Evolutionary conservation across 2,888 invertebrate genomes (phyloP).

Genomic region (Alloscopus bannaensis): DNA sequence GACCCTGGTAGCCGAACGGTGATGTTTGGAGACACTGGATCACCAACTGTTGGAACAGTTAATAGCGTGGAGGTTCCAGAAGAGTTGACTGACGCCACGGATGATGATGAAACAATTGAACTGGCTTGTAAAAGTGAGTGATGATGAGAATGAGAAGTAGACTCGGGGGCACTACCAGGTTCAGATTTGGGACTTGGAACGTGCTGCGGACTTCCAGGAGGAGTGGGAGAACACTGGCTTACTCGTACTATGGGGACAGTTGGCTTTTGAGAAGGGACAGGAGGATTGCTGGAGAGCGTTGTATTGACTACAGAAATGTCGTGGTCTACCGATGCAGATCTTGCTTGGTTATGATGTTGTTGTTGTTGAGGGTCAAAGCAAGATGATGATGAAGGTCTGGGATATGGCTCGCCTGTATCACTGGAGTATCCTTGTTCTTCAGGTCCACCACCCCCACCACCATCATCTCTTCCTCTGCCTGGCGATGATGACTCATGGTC

Average conservation of each 20-base stretch:
- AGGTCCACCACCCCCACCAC: conserved; percentile 66
- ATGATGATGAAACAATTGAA: conserved; percentile 10
- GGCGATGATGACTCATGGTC: conserved; percentile 68
- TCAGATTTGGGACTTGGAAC: conserved; percentile 54
- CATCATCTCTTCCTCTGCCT: conserved; percentile 59
- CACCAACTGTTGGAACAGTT: conserved; percentile 58
- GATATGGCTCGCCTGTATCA: conserved; percentile 56
- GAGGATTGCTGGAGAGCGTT: conserved; percentile 43
- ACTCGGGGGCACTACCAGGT: conserved; percentile 26
- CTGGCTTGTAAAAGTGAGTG: conserved; percentile 34
- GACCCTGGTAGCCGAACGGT: conserved; percentile 41
- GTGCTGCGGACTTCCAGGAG: conserved; percentile 70
- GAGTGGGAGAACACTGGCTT: conserved; percentile 72
- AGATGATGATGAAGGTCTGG: conserved; percentile 56
- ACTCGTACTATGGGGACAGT: conserved; percentile 72
- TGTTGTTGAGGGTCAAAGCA: conserved; percentile 57
- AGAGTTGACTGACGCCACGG: conserved; percentile 25
- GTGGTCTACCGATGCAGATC: conserved; percentile 62
- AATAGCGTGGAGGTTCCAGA: conserved; percentile 51
- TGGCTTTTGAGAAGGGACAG: conserved; percentile 34
- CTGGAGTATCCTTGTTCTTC: conserved; percentile 65
- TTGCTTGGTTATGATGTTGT: conserved; percentile 62
- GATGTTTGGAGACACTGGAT: conserved; percentile 33
- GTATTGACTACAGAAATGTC: conserved; percentile 48
- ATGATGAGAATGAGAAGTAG: conserved; percentile 40